phyloP scores from a whole-genome alignment of 1,140 invertebrate genomes.

The Lepidurus packardi region DNA sequence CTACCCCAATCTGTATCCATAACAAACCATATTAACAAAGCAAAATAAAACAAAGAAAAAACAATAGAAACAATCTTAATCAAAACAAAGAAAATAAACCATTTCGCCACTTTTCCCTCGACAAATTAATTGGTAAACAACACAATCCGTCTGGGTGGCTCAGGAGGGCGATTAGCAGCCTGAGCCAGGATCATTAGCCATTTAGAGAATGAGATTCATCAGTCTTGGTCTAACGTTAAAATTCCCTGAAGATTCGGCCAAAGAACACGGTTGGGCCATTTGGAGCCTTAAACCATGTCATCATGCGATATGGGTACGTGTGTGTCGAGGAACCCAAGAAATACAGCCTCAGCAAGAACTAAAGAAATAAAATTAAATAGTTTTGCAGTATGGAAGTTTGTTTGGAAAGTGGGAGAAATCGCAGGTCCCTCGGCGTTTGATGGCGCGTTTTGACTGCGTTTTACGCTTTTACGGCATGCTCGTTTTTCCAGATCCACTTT shows the following conservation, averaged over 20 bases:
- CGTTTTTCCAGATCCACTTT: too few relatives aligned
- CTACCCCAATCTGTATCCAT: not conserved
- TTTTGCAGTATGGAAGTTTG: too few relatives aligned
- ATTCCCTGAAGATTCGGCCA: not conserved
- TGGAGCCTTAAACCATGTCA: not conserved
- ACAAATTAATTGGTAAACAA: not conserved
- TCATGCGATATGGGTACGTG: not conserved
- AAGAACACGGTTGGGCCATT: not conserved
- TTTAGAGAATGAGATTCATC: not conserved
- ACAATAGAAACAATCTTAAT: not conserved
- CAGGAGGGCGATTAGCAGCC: not conserved
- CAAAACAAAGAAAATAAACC: not conserved
- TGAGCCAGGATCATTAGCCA: not conserved
- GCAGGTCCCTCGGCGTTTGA: too few relatives aligned
- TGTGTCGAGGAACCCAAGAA: not conserved
- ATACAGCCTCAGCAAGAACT: not conserved
- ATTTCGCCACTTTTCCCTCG: not conserved
- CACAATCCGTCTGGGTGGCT: not conserved
- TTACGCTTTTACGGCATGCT: too few relatives aligned
- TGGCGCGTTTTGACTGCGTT: too few relatives aligned
- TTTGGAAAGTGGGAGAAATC: too few relatives aligned
- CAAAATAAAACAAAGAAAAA: not conserved
- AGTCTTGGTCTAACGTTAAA: not conserved
- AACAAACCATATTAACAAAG: too few relatives aligned
- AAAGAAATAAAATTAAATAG: too few relatives aligned